Evolutionary conservation across 2,797 vertebrate species (phyloP).

Genomic region (Sebastes nivosus): DNA sequence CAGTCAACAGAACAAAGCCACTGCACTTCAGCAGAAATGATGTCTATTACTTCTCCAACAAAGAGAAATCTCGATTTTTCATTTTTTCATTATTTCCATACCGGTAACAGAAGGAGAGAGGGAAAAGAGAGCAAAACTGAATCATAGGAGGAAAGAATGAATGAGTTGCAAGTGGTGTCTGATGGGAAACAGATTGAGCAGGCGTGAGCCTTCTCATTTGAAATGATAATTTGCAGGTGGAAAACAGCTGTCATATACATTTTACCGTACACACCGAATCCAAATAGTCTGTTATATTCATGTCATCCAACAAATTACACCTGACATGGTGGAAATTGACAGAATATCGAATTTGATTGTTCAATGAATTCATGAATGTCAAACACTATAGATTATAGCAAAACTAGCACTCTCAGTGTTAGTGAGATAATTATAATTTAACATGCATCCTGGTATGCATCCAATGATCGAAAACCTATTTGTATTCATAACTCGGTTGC

Average conservation of each 20-base stretch:
- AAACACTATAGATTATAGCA: conserved; percentile 1
- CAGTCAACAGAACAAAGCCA: conserved; percentile 32
- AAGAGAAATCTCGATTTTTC: neutral
- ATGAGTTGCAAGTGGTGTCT: neutral
- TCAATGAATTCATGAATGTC: neutral
- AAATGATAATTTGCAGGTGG: neutral
- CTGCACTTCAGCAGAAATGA: neutral
- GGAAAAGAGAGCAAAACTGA: conserved; percentile 4
- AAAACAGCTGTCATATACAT: neutral
- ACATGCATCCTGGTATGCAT: neutral
- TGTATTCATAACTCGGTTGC: conserved; percentile 25
- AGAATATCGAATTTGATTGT: neutral
- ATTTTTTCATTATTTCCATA: conserved; percentile 14
- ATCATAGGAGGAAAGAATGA: neutral
- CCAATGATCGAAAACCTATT: conserved; percentile 29
- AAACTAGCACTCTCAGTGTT: neutral
- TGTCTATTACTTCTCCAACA: conserved; percentile 12
- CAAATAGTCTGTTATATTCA: neutral
- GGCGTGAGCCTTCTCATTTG: neutral
- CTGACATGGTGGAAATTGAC: neutral
- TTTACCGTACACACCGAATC: neutral
- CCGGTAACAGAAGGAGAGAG: neutral
- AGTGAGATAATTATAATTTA: conserved; percentile 18
- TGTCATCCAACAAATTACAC: neutral
- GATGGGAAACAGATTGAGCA: neutral